A percentile compares a stretch with the other conserved stretches of the same genome.
Evolutionary conservation across 1,140 invertebrate genomes (phyloP).

Genomic region (Aphidius ervi): DNA sequence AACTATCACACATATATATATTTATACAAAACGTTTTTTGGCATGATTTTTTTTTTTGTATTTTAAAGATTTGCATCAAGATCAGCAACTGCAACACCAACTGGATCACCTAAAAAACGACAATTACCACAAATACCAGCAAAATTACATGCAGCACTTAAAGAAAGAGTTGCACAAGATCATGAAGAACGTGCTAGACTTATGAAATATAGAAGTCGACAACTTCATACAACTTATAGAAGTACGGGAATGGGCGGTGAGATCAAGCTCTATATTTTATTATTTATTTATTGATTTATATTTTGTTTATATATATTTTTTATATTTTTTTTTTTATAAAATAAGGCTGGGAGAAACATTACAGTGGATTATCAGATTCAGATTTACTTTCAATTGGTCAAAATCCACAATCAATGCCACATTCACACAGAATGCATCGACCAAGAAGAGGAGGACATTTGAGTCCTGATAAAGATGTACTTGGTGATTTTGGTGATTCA

Average conservation of each 20-base stretch:
- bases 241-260: conserved; percentile 62
- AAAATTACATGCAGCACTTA: conserved; percentile 61
- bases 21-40: background rate
- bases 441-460: conserved; percentile 52
- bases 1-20: background rate
- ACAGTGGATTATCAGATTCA: conserved; percentile 76
- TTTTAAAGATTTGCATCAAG: conserved; percentile 67
- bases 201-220: conserved; percentile 66
- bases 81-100: conserved; percentile 87
- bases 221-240: conserved; percentile 62
- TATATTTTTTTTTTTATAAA: conserved; percentile 6
- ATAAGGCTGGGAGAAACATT: conserved; percentile 71
- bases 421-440: conserved; percentile 54
- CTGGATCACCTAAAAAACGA: conserved; percentile 90
- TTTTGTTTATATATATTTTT: conserved; percentile 4
- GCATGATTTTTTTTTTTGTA: background rate
- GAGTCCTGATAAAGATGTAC: conserved; percentile 67
- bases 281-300: conserved; percentile 5
- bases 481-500: conserved; percentile 73
- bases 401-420: conserved; percentile 46
- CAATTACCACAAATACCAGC: conserved; percentile 89
- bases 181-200: conserved; percentile 77
- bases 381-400: conserved; percentile 61
- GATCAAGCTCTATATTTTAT: conserved; percentile 12
- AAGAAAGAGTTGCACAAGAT: conserved; percentile 72